Percentiles rank a stretch among this genome's conserved stretches.
Conservation (phyloP, 2,797 vertebrate species). For the Monodelphis domestica region DNA sequence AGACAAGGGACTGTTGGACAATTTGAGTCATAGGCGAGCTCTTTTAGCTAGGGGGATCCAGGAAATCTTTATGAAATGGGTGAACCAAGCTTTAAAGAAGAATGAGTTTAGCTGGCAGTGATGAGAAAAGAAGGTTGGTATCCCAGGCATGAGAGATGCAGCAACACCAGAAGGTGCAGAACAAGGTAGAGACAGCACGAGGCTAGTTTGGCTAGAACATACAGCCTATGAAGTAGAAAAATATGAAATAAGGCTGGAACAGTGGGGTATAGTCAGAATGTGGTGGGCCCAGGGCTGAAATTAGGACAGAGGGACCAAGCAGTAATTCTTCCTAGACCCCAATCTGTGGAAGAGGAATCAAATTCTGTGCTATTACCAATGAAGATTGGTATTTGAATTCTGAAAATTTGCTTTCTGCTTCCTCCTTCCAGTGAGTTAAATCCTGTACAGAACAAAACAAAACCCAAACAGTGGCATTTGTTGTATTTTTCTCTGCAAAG, state of each 20-base stretch:
- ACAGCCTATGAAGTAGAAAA: not conserved
- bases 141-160: not conserved
- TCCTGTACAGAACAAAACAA: not conserved
- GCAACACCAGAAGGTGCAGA: not conserved
- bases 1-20: not conserved
- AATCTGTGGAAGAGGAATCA: not conserved
- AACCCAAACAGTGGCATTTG: not conserved
- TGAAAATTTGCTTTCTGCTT: not conserved
- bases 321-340: not conserved
- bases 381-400: not conserved
- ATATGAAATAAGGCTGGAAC: not conserved
- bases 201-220: not conserved
- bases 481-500: slow-evolving; percentile 34
- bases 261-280: not conserved
- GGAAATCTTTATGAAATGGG: not conserved
- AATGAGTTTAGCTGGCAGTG: not conserved
- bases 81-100: not conserved
- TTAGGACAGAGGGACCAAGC: not conserved
- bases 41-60: not conserved
- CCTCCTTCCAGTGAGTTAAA: not conserved
- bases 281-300: not conserved
- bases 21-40: not conserved
- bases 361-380: too few relatives aligned
- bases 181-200: not conserved
- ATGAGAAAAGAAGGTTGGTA: not conserved